phyloP scores from a whole-genome alignment of 1,140 invertebrate genomes.

The Matsumurasca onukii region DNA sequence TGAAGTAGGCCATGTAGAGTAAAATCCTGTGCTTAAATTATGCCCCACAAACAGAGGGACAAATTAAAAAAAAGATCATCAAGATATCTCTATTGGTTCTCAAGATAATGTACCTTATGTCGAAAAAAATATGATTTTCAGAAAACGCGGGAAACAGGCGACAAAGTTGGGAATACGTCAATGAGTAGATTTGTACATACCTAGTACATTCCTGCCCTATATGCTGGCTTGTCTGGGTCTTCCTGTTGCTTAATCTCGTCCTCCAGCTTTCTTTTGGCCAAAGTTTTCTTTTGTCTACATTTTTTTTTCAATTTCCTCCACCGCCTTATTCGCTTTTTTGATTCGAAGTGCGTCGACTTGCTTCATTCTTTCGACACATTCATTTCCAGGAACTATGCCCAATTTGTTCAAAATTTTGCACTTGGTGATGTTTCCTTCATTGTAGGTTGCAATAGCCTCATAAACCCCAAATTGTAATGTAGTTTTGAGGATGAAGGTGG shows the following conservation, averaged over 20 bases:
- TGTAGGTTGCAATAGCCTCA: constrained; percentile 24
- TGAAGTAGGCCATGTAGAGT: no score
- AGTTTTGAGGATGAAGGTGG: background rate
- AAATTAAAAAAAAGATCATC: no score
- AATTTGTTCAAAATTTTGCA: background rate
- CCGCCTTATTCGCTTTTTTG: background rate
- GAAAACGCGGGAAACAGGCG: no score
- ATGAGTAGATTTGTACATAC: no score
- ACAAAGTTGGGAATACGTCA: no score
- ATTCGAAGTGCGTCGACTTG: background rate
- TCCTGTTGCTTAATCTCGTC: constrained; percentile 1
- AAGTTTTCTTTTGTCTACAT: background rate
- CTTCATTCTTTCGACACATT: background rate
- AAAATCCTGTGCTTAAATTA: no score
- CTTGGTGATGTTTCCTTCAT: constrained; percentile 14
- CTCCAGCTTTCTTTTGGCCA: background rate
- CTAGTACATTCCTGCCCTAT: background rate
- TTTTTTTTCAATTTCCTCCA: constrained; percentile 7
- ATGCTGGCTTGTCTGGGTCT: background rate
- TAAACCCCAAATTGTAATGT: constrained; percentile 19
- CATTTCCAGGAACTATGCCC: background rate
- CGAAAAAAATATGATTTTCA: no score
- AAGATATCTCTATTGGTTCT: no score
- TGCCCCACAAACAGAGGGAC: no score
- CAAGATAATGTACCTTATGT: no score